These are phyloP conservation scores for Chorisops tibialis DNA, from an alignment of 2,888 invertebrate species.

Conservation along the genomic window DNA sequence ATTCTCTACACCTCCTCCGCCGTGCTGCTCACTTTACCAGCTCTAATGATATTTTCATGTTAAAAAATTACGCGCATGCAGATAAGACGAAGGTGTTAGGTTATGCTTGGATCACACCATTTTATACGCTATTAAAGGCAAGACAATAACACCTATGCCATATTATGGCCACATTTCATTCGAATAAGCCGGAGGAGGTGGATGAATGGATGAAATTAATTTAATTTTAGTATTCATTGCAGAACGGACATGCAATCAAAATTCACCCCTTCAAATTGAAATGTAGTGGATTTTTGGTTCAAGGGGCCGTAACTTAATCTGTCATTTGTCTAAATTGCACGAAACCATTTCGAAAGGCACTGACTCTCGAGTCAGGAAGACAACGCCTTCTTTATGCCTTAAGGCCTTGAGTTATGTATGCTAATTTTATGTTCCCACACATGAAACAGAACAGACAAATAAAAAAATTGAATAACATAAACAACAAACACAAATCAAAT, in stretches of 20 bases:
- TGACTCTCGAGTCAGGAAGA: background rate
- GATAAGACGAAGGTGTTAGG: constrained; percentile 28
- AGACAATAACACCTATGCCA: background rate
- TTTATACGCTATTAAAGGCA: constrained; percentile 6
- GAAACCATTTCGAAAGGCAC: background rate
- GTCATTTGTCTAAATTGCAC: background rate
- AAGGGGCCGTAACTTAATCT: constrained; percentile 2
- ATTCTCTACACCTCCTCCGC: background rate
- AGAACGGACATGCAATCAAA: constrained; percentile 20
- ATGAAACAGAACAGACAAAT: background rate
- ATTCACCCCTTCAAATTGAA: constrained; percentile 8
- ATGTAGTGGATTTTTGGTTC: background rate
- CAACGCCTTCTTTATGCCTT: constrained; percentile 20
- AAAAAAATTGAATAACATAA: too few relatives aligned
- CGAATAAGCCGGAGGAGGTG: too few relatives aligned
- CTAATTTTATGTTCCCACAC: constrained; percentile 16
- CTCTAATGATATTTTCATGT: constrained; percentile 32
- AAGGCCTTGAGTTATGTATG: constrained; percentile 18
- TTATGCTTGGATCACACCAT: constrained; percentile 20
- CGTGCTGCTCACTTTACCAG: constrained; percentile 28
- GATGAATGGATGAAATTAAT: too few relatives aligned
- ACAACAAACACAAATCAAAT: too few relatives aligned
- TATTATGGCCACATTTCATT: background rate
- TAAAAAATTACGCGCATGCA: constrained; percentile 28
- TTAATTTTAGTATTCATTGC: background rate